Evolutionary conservation across 2,113 vertebrate genomes (phyloP).

Genomic region (Oryzias javanicus): DNA sequence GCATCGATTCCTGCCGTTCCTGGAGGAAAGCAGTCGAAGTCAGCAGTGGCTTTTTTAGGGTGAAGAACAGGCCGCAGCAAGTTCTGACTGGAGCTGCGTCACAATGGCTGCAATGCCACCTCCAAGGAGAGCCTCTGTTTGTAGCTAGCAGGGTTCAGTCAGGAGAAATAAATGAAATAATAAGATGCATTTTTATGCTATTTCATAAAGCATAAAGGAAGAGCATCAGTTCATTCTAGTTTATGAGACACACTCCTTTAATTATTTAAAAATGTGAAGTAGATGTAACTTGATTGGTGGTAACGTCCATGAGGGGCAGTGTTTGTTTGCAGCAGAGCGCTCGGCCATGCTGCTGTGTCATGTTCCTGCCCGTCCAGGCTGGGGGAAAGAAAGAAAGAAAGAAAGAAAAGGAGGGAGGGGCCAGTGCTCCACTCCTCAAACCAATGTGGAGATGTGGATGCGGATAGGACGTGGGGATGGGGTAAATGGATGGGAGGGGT

Average conservation of each 20-base stretch:
- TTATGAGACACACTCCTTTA: not conserved
- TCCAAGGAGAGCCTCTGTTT: constrained; percentile 43
- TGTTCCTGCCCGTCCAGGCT: constrained; percentile 50
- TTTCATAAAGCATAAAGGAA: not conserved
- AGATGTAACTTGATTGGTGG: not conserved
- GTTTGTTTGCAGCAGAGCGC: constrained; percentile 40
- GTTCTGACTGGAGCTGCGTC: constrained; percentile 64
- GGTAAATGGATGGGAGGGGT: constrained; percentile 9
- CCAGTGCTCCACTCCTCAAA: constrained; percentile 20
- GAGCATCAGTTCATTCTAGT: not conserved
- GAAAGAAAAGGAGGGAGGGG: constrained; percentile 43
- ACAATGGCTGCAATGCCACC: constrained; percentile 60
- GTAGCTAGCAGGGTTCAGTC: constrained; percentile 20
- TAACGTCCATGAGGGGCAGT: constrained; percentile 10
- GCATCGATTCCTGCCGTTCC: constrained; percentile 7
- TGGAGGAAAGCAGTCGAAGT: constrained; percentile 25
- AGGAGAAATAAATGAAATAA: not conserved
- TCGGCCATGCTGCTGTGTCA: constrained; percentile 74
- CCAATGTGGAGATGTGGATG: constrained; percentile 31
- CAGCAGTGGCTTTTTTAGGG: constrained; percentile 14
- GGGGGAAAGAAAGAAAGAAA: constrained; percentile 10
- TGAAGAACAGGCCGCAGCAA: constrained; percentile 48
- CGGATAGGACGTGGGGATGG: constrained; percentile 26
- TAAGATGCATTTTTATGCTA: too few relatives aligned
- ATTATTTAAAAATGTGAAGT: not conserved